These are phyloP conservation scores for Scaptodrosophila latifasciaeformis DNA, from an alignment of 2,888 invertebrate species.

Conservation along the genomic window DNA sequence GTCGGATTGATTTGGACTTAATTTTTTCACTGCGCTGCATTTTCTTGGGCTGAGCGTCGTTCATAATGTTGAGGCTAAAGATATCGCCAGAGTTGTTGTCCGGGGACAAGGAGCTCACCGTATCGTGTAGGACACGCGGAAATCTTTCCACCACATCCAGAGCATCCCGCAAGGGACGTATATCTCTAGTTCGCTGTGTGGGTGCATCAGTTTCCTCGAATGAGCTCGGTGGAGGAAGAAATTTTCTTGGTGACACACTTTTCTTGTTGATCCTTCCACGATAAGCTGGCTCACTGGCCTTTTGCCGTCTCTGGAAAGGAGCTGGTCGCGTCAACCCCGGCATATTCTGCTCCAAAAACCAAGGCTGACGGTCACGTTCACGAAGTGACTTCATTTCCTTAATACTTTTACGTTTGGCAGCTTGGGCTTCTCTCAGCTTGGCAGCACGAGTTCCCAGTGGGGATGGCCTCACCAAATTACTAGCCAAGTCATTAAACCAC, in stretches of 20 bases:
- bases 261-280: not conserved
- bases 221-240: too few species aligned
- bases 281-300: not conserved
- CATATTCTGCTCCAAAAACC: conserved; percentile 44
- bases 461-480: conserved; percentile 65
- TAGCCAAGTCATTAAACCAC: conserved; percentile 70
- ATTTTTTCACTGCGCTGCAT: conserved; percentile 19
- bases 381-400: not conserved
- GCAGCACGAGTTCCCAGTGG: conserved; percentile 48
- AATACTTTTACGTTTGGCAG: conserved; percentile 19
- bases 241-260: conserved; percentile 14
- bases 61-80: conserved; percentile 54
- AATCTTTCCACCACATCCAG: conserved; percentile 53
- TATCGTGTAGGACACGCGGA: conserved; percentile 53
- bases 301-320: conserved; percentile 30
- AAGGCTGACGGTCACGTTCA: conserved; percentile 31
- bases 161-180: conserved; percentile 52
- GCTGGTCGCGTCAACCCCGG: conserved; percentile 48
- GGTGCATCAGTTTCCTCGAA: conserved; percentile 22
- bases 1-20: not conserved
- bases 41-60: conserved; percentile 35
- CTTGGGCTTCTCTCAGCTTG: conserved; percentile 10
- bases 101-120: conserved; percentile 44
- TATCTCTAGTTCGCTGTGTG: conserved; percentile 25
- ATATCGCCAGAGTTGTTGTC: conserved; percentile 45